Evolutionary conservation across 2,888 invertebrate species (phyloP).

Genomic region (Eledona agricola): DNA sequence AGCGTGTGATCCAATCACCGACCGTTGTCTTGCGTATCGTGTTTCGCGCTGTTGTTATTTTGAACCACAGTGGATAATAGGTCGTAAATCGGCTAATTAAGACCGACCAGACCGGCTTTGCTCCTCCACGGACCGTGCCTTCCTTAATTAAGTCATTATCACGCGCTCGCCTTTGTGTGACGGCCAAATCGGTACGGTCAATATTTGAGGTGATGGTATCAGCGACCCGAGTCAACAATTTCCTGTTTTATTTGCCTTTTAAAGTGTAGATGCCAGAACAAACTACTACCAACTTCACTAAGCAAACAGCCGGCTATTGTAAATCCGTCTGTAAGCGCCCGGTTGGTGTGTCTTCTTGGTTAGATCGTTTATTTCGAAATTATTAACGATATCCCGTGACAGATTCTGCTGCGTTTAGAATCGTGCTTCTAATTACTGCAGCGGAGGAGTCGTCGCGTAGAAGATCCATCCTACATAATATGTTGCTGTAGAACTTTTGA

Average conservation of each 20-base stretch:
- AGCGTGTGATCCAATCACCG: too few species aligned
- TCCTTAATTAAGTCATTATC: slow-evolving; percentile 48
- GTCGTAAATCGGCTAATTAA: slow-evolving; percentile 23
- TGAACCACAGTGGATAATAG: too few species aligned
- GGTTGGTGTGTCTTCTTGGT: slow-evolving; percentile 10
- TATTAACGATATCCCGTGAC: slow-evolving; percentile 24
- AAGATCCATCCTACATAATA: not conserved
- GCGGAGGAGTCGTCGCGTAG: not conserved
- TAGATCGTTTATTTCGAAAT: slow-evolving; percentile 26
- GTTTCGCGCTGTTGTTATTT: too few species aligned
- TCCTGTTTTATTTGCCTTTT: slow-evolving; percentile 47
- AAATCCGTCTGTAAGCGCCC: slow-evolving; percentile 22
- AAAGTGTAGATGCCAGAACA: slow-evolving; percentile 49
- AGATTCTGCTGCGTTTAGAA: slow-evolving; percentile 23
- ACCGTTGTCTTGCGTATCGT: too few species aligned
- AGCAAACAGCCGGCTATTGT: slow-evolving; percentile 44
- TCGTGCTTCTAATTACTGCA: slow-evolving; percentile 26
- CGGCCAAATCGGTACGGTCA: slow-evolving; percentile 48
- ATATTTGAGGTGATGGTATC: slow-evolving; percentile 53
- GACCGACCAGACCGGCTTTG: slow-evolving; percentile 10
- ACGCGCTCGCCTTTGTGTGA: slow-evolving; percentile 43
- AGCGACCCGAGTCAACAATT: slow-evolving; percentile 43
- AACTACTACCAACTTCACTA: slow-evolving; percentile 54
- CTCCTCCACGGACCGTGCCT: slow-evolving; percentile 17
- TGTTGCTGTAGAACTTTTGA: not conserved